phyloP scores from a whole-genome alignment of 2,113 vertebrate genomes.

The Percopsis transmontana region DNA sequence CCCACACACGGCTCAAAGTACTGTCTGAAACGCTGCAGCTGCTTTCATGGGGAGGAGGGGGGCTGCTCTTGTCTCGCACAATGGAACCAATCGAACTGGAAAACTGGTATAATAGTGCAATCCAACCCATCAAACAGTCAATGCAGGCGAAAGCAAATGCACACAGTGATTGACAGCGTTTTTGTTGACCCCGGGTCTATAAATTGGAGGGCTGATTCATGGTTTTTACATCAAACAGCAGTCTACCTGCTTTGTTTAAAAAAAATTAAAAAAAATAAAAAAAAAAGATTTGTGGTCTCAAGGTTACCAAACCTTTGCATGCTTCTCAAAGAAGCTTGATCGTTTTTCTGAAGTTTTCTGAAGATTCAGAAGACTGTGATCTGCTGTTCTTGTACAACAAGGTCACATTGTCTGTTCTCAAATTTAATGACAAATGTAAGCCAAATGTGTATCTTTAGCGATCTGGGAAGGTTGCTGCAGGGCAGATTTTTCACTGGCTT shows the following conservation, averaged over 20 bases:
- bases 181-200: background rate
- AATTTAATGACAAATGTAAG: background rate
- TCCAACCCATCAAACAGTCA: background rate
- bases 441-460: background rate
- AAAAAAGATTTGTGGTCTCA: background rate
- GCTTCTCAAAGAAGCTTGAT: background rate
- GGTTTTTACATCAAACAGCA: background rate
- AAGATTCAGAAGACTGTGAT: background rate
- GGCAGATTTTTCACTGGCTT: background rate
- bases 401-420: background rate
- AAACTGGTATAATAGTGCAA: background rate
- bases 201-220: background rate
- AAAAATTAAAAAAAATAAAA: background rate
- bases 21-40: slow-evolving; percentile 44
- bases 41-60: slow-evolving; percentile 9
- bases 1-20: slow-evolving; percentile 55
- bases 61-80: slow-evolving; percentile 31
- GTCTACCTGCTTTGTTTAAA: background rate
- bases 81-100: slow-evolving; percentile 3
- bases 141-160: background rate
- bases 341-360: background rate
- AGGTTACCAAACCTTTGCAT: background rate
- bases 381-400: background rate
- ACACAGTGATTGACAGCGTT: background rate
- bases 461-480: background rate